phyloP scores from a whole-genome alignment of 1,140 invertebrate species.

The Polypedilum vanderplanki region DNA sequence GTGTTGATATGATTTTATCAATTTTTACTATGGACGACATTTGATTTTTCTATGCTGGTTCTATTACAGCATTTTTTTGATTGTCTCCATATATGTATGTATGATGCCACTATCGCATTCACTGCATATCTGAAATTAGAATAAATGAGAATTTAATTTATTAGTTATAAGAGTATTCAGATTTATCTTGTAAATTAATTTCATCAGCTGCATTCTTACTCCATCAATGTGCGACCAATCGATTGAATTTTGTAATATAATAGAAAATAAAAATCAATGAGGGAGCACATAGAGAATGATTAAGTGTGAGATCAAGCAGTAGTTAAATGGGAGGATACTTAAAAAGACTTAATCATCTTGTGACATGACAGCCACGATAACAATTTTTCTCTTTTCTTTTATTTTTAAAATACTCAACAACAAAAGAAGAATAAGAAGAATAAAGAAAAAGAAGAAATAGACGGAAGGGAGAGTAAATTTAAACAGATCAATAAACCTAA shows the following conservation, averaged over 20 bases:
- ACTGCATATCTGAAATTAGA: background rate
- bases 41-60: background rate
- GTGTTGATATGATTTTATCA: background rate
- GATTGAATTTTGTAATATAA: no score
- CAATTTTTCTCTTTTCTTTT: no score
- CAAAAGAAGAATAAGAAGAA: background rate
- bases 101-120: background rate
- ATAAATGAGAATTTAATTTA: background rate
- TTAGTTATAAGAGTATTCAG: background rate
- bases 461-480: background rate
- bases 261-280: no score
- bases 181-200: no score
- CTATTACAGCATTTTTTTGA: background rate
- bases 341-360: no score
- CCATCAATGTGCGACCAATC: no score
- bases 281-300: no score
- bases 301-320: no score
- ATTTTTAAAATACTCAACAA: no score
- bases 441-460: background rate
- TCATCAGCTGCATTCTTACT: no score
- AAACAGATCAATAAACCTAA: constrained; percentile 19
- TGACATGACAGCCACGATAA: no score
- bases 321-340: no score
- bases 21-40: background rate
- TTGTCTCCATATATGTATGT: background rate